Evolutionary conservation across 2,888 invertebrate species (phyloP).

Genomic region (Dryocosmus kuriphilus): DNA sequence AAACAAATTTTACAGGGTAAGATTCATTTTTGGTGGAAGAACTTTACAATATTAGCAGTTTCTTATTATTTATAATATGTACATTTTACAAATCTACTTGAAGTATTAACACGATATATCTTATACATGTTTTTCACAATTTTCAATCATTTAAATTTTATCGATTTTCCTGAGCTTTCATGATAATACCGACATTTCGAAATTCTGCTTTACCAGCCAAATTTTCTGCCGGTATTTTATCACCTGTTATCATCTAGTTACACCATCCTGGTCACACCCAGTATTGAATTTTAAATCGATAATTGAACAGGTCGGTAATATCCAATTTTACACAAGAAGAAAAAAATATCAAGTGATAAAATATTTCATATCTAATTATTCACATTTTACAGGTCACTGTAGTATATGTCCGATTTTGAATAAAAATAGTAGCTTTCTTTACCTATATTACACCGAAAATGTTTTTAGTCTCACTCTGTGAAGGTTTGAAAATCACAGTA

Average conservation of each 20-base stretch:
- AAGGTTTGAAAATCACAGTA: background rate
- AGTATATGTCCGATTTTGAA: background rate
- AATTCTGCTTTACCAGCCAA: background rate
- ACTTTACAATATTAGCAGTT: background rate
- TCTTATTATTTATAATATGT: background rate
- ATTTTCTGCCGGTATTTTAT: background rate
- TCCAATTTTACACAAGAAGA: background rate
- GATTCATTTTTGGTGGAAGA: background rate
- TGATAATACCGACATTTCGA: background rate
- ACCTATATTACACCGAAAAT: background rate
- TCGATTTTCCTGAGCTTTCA: background rate
- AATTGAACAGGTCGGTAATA: background rate
- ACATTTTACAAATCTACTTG: background rate
- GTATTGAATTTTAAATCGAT: background rate
- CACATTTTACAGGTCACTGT: background rate
- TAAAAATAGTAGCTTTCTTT: background rate
- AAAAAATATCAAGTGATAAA: background rate
- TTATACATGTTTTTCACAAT: background rate
- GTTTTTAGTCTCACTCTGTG: background rate
- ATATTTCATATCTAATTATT: background rate
- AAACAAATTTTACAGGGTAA: background rate
- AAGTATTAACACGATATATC: constrained; percentile 1
- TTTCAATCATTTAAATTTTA: background rate
- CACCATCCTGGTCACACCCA: too few relatives aligned
- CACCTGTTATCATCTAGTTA: too few relatives aligned